A percentile compares a stretch with the other conserved stretches of the same genome.
These are phyloP conservation scores for Margaritifera margaritifera DNA, from an alignment of 2,888 invertebrate genomes.

Conservation along the genomic window DNA sequence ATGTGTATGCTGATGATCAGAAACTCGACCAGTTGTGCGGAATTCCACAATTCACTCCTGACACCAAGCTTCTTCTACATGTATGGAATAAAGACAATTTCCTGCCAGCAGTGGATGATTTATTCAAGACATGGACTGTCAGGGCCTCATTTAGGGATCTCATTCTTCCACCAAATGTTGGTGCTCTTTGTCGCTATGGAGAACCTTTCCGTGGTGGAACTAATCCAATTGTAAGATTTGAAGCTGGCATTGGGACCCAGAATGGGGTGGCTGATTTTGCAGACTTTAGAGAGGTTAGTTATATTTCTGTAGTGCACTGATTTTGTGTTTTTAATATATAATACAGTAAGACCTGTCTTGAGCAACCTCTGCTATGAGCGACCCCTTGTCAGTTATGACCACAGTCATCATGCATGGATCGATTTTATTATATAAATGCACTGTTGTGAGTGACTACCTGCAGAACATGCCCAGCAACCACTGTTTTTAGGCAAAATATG, in stretches of 20 bases:
- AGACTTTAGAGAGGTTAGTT: constrained; percentile 35
- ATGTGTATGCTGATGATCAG: constrained; percentile 30
- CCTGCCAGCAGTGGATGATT: constrained; percentile 27
- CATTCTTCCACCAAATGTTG: constrained; percentile 39
- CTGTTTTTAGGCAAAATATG: too few relatives aligned
- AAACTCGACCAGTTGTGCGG: constrained; percentile 42
- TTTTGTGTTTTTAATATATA: too few relatives aligned
- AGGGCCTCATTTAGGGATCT: constrained; percentile 35
- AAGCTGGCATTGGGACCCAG: constrained; percentile 45
- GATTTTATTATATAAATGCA: too few relatives aligned
- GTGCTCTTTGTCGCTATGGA: constrained; percentile 47
- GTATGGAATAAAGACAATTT: constrained; percentile 51
- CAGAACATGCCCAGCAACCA: too few relatives aligned
- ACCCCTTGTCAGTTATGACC: too few relatives aligned
- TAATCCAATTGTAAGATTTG: constrained; percentile 46
- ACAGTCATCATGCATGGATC: too few relatives aligned
- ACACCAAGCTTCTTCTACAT: constrained; percentile 40
- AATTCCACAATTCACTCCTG: constrained; percentile 32
- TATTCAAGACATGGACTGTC: constrained; percentile 34
- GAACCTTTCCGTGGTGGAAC: constrained; percentile 45
- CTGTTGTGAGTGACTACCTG: too few relatives aligned
- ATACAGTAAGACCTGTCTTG: too few relatives aligned
- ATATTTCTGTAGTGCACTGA: too few relatives aligned
- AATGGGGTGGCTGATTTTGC: constrained; percentile 24
- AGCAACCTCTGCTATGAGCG: too few relatives aligned